phyloP scores from a whole-genome alignment of 1,140 invertebrate genomes.

The Bombus pascuorum region DNA sequence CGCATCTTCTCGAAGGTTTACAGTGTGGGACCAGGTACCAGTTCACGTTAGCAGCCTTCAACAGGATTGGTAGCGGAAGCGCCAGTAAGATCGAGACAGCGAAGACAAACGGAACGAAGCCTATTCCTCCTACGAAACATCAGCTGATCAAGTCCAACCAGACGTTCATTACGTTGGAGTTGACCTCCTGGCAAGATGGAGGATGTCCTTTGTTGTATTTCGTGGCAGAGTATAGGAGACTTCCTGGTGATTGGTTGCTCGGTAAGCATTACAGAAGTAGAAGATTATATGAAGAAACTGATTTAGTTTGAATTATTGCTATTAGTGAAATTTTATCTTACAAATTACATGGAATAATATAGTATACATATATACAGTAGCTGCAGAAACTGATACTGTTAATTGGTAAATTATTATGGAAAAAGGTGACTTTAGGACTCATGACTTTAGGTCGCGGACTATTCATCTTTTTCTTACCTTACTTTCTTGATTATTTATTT shows the following conservation, averaged over 20 bases:
- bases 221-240: constrained; percentile 85
- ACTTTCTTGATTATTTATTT: no score
- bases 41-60: constrained; percentile 83
- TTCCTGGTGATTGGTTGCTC: constrained; percentile 81
- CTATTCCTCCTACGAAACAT: constrained; percentile 80
- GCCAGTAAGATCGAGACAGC: constrained; percentile 82
- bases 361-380: no score
- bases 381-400: no score
- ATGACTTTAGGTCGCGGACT: no score
- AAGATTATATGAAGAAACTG: background rate
- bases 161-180: constrained; percentile 85
- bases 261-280: constrained; percentile 60
- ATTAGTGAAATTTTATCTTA: no score
- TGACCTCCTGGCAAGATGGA: constrained; percentile 86
- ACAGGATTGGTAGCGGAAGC: constrained; percentile 83
- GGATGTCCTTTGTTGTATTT: constrained; percentile 87
- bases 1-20: constrained; percentile 83
- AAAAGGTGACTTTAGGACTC: no score
- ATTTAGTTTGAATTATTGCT: background rate
- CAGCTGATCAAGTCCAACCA: constrained; percentile 84
- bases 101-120: constrained; percentile 85
- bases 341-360: no score
- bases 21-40: constrained; percentile 85
- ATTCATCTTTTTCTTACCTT: no score
- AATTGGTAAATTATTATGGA: no score